A percentile compares a stretch with the other conserved stretches of the same genome.
These are phyloP conservation scores for Augochlora pura DNA, from an alignment of 1,140 invertebrate genomes.

Conservation along the genomic window DNA sequence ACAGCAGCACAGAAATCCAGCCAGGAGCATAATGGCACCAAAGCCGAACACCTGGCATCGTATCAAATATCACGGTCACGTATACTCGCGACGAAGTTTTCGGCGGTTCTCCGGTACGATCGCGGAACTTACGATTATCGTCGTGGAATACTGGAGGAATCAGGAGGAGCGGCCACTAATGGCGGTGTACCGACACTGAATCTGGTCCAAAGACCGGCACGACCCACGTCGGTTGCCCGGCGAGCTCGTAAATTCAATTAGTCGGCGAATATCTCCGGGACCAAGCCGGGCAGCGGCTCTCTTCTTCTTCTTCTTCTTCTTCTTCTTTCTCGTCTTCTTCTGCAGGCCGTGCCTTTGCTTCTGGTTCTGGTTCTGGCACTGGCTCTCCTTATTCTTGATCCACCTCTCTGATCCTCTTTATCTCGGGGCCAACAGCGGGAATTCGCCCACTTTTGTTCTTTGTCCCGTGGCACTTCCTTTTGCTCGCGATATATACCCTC, in stretches of 20 bases:
- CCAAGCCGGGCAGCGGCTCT: constrained; percentile 60
- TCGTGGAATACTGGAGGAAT: constrained; percentile 49
- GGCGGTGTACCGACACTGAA: constrained; percentile 71
- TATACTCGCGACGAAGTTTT: constrained; percentile 53
- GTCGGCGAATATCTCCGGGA: constrained; percentile 70
- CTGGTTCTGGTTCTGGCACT: constrained; percentile 46
- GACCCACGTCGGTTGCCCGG: constrained; percentile 57
- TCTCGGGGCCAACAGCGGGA: constrained; percentile 54
- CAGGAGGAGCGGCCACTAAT: constrained; percentile 68
- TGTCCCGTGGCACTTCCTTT: constrained; percentile 62
- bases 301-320: constrained; percentile 50
- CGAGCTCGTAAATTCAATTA: constrained; percentile 77
- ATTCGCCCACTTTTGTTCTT: constrained; percentile 68
- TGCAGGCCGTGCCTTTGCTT: constrained; percentile 30
- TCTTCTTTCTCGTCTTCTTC: constrained; percentile 28
- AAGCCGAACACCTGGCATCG: constrained; percentile 59
- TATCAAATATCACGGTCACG: constrained; percentile 64
- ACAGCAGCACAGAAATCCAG: constrained; percentile 21
- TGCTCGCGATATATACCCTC: constrained; percentile 51
- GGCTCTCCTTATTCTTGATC: constrained; percentile 37
- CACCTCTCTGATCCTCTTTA: constrained; percentile 47
- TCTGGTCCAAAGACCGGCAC: constrained; percentile 72
- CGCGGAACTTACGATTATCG: constrained; percentile 60
- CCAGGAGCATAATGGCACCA: constrained; percentile 36
- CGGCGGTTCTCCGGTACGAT: constrained; percentile 59